Evolutionary conservation across 2,113 vertebrate species (phyloP).

Genomic region (Psilopsiagon aurifrons): DNA sequence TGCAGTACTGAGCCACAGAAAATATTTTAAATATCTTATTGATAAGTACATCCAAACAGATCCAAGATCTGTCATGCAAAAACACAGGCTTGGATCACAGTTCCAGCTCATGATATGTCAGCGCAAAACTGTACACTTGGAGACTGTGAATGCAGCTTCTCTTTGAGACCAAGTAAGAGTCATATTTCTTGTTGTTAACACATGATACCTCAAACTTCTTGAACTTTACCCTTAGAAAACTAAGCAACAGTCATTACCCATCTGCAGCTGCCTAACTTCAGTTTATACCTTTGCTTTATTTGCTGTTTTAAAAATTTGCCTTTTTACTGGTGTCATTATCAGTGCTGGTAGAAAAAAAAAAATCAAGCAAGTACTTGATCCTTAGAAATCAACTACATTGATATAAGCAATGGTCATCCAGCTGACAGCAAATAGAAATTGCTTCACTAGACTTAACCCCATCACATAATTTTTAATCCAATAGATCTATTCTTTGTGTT

Average conservation of each 20-base stretch:
- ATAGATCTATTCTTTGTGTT: rapidly evolving
- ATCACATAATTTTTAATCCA: background rate
- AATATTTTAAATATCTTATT: background rate
- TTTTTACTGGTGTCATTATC: background rate
- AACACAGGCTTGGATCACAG: background rate
- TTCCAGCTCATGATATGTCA: background rate
- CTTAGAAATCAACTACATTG: background rate
- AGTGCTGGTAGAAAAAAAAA: background rate
- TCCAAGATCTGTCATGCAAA: background rate
- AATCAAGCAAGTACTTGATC: background rate
- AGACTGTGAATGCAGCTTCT: background rate
- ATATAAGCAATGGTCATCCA: background rate
- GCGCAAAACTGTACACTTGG: background rate
- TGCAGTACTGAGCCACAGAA: background rate
- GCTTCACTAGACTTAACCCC: background rate
- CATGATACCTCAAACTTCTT: background rate
- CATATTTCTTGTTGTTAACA: background rate
- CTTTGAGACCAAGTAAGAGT: background rate
- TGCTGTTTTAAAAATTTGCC: background rate
- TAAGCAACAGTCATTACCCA: background rate
- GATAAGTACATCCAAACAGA: background rate
- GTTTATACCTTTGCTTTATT: background rate
- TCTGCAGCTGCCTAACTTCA: background rate
- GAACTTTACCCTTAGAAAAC: background rate
- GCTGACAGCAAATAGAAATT: background rate